Evolutionary conservation across 2,888 invertebrate species (phyloP), one percentile per base, ranked within the genome.

Genomic region (Atrina japonica): DNA sequence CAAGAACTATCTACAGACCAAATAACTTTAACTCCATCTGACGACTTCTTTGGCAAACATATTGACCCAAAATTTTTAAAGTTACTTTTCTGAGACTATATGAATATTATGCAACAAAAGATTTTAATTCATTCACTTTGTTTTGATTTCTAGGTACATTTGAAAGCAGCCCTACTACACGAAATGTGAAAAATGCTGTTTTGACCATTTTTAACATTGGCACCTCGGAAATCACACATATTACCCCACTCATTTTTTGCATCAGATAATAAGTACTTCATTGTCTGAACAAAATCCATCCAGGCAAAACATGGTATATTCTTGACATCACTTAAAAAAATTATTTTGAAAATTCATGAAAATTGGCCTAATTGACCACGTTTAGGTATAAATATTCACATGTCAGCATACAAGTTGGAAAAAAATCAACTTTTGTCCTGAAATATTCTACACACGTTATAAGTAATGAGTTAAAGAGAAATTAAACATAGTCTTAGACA

Each of bases 41-140:
- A 43, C 43, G 43, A 43, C 43, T 43, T 43, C 43, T 43, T 43
- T 43, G 5, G 43, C 43, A 43, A 43, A 43, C 43, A 43, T 43
- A 43, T 43, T 43, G 43, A 43, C 43, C 43, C 43, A 43, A 43
- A 43, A 43, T 43, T 43, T 43, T 43, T 43, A 43, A 43, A 43
- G 43, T 43, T 43, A 43, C 43, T 43, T 43, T 43, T 43, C 43
- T 43, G 43, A 43, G 43, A 43, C 43, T 5, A 43, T 3, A 43
- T 43, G 43, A 43, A 43, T 43, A 43, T 43, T 43, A 43, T 43
- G 43, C 43, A 43, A 3, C 43, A 43, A 43, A 43, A 43, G 43
- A 43, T 43, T 43, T 43, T 43, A 43, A 43, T 43, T 43, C 43
- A 43, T 43, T 43, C 43, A 43, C 43, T 43, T 43, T 43, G 43